These are phyloP conservation scores for Akabosia matsudoensis DNA, from an alignment of 1,140 invertebrate species.

Conservation along the genomic window DNA sequence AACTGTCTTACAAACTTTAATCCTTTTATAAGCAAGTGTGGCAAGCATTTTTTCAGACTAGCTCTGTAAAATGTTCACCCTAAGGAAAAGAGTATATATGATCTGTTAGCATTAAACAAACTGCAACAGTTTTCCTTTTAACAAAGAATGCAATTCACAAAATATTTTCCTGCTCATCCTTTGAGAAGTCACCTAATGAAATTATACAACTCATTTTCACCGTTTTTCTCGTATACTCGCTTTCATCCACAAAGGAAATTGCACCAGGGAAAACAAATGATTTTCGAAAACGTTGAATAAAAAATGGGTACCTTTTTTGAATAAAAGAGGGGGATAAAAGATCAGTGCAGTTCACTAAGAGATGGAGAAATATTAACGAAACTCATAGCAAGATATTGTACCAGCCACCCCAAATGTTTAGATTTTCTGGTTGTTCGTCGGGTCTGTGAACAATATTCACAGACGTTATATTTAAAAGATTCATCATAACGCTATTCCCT, in stretches of 20 bases:
- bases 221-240: slow-evolving; percentile 5
- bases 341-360: slow-evolving; percentile 19
- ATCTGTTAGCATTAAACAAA: no score
- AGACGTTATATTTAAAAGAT: no score
- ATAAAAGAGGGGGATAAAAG: background rate
- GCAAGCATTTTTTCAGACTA: no score
- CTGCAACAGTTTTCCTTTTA: no score
- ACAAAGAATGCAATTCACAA: no score
- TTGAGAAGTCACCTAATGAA: background rate
- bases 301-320: background rate
- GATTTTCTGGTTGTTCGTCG: background rate
- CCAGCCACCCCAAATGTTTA: background rate
- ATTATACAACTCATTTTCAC: slow-evolving; percentile 14
- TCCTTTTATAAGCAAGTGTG: no score
- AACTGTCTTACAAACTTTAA: no score
- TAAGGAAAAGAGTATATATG: no score
- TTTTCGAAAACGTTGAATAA: background rate
- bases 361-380: background rate
- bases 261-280: background rate
- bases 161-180: no score
- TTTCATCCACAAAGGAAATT: background rate
- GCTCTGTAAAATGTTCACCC: no score
- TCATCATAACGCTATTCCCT: no score
- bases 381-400: background rate
- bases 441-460: background rate